Base-by-base conservation (phyloP, 2,113 vertebrate species). In the Elanoides forficatus region DNA sequence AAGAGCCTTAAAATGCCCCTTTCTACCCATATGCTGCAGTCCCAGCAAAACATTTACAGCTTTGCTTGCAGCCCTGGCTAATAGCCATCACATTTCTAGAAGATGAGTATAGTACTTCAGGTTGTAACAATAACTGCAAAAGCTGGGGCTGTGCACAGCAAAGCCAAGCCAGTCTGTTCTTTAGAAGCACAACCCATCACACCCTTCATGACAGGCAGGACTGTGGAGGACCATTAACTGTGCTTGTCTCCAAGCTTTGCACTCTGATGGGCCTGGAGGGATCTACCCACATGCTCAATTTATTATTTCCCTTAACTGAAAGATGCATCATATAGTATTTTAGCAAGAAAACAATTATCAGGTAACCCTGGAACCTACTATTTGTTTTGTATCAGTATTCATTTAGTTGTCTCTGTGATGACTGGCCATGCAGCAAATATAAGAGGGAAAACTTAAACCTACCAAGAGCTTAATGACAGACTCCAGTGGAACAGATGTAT, bases 1-100 rank as follows among this genome's bases (percentile, higher is more conserved):
- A 96, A 75, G 40, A 94, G 42, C 40, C 97, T 96, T 81, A 67
- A 88, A 93, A 67, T 92, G 88, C 76, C 86, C 73, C 80, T 95
- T 81, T 72, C 56, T 86, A 16, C 63, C 74, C 90, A 76, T 29
- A 66, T 2, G 32, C 59, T 59, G 84, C 93, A 94, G 84, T 68
- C 88, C 95, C 83, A 81, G 95, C 73, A 81, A 88, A 87, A 81
- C 86, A 36, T 58, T 80, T 38, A 7, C 47, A 74, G 92, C 86
- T 74, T 50, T 3, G 15, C 94, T 86, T 5, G 16, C 27, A 27
- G 93, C 67, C 58, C 93, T 95, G 95, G 88, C 83, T 88, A 52
- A 53, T 34, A 34, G 82, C 90, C 88, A 74, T 19, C 82, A 23
- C 75, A 4, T n/a, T 62, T 76, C 85, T 67, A 26, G 38, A 12